Evolutionary conservation across 1,140 invertebrate species (phyloP), one percentile per base, ranked within the genome.

Genomic region (Leptopilina clavipes): DNA sequence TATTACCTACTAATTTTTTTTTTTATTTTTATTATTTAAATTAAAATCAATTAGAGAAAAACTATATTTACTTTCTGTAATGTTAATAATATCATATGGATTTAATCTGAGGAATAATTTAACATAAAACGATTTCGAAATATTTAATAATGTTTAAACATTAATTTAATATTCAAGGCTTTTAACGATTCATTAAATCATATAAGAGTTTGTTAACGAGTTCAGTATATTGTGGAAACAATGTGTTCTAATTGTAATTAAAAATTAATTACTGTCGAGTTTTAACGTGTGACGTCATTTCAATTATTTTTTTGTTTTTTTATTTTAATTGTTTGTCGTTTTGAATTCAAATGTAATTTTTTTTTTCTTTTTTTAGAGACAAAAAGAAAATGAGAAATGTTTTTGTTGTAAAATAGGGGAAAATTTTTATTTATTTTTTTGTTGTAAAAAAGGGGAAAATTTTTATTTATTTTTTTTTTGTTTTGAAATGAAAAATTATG

Each of bases 401-500:
- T n/a, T n/a, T n/a, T n/a, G n/a, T n/a, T n/a, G n/a, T n/a, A n/a
- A n/a, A n/a, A n/a, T n/a, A n/a, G n/a, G n/a, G n/a, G n/a, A n/a
- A n/a, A n/a, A n/a, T n/a, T n/a, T n/a, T n/a, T n/a, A n/a, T n/a
- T n/a, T n/a, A n/a, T n/a, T n/a, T n/a, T n/a, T n/a, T n/a, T n/a
- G n/a, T n/a, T n/a, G n/a, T n/a, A n/a, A n/a, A n/a, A n/a, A n/a
- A n/a, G n/a, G n/a, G n/a, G n/a, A n/a, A n/a, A n/a, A n/a, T n/a
- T n/a, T n/a, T n/a, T n/a, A 40, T 40, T 40, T 40, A 6, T 9
- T 8, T 8, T 40, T 9, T 40, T 40, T 7, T 40, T 40, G 5
- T 65, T 65, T 65, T 65, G 5, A 65, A 37, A n/a, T 31, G 22
- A 12, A 65, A 65, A 65, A 65, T 65, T 31, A 65, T 65, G 1